Evolutionary conservation across 1,140 invertebrate genomes (phyloP).

Genomic region (Pachyrhynchus sulphureomaculatus): DNA sequence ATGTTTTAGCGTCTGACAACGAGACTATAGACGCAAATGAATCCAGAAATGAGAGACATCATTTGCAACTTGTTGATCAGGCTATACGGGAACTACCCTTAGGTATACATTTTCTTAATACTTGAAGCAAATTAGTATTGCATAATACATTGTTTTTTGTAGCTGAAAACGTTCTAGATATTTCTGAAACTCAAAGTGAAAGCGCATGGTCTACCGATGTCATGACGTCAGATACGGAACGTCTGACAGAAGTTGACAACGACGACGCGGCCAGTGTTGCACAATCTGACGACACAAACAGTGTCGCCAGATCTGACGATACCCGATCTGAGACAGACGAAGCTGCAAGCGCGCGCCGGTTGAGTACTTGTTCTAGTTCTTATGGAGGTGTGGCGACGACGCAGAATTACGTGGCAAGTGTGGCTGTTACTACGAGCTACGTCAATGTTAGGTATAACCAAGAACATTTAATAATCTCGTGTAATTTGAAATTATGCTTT

Average conservation of each 20-base stretch:
- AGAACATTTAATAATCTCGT: no score
- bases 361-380: conserved; percentile 39
- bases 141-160: neutral
- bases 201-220: conserved; percentile 97
- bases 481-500: no score
- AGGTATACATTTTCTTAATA: conserved; percentile 5
- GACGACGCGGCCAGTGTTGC: conserved; percentile 77
- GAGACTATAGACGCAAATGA: conserved; percentile 78
- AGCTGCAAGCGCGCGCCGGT: conserved; percentile 27
- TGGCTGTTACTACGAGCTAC: conserved; percentile 20
- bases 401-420: conserved; percentile 25
- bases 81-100: conserved; percentile 37
- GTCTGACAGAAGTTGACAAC: conserved; percentile 84
- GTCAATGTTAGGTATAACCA: conserved; percentile 14
- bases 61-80: conserved; percentile 37
- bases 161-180: conserved; percentile 61
- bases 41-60: conserved; percentile 46
- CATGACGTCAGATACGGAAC: conserved; percentile 90
- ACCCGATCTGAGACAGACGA: conserved; percentile 64
- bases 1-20: conserved; percentile 92
- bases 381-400: conserved; percentile 16
- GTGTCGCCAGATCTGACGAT: conserved; percentile 65
- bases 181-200: conserved; percentile 90
- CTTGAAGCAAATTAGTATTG: no score
- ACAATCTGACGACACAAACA: conserved; percentile 70